phyloP scores from a whole-genome alignment of 2,113 vertebrate species.

The Polyodon spathula region DNA sequence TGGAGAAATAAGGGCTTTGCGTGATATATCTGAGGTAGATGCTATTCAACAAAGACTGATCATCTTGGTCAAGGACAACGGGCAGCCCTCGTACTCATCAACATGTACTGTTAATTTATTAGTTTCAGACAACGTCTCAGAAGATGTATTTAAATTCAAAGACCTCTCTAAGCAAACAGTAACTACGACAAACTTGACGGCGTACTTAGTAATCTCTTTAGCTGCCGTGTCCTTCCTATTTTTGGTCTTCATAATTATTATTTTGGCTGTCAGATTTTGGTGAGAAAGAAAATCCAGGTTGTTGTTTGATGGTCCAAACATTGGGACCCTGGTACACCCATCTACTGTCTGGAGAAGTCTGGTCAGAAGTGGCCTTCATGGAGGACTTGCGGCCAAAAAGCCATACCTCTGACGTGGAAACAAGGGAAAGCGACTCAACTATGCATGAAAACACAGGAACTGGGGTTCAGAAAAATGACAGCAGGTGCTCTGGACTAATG shows the following conservation, averaged over 20 bases:
- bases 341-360: too few species aligned
- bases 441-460: too few species aligned
- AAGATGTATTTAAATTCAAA: constrained; percentile 12
- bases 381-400: too few species aligned
- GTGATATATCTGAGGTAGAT: constrained; percentile 32
- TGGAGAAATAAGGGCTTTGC: constrained; percentile 29
- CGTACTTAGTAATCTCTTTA: constrained; percentile 16
- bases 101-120: constrained; percentile 23
- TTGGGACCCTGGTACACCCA: too few species aligned
- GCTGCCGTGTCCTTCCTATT: constrained; percentile 8
- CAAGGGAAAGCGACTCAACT: too few species aligned
- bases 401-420: too few species aligned
- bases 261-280: background rate
- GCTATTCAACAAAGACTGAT: constrained; percentile 27
- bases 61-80: constrained; percentile 26
- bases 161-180: background rate
- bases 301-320: background rate
- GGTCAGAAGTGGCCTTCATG: too few species aligned
- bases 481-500: too few species aligned
- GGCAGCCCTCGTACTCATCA: constrained; percentile 20
- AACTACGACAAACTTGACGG: constrained; percentile 4
- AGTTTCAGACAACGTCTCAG: constrained; percentile 24
- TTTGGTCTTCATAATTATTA: background rate
- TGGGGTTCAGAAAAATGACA: too few species aligned
- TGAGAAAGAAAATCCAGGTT: background rate